A percentile compares a stretch with the other conserved stretches of the same genome.
Evolutionary conservation across 2,113 vertebrate species (phyloP).

Genomic region (Dasypus novemcinctus): DNA sequence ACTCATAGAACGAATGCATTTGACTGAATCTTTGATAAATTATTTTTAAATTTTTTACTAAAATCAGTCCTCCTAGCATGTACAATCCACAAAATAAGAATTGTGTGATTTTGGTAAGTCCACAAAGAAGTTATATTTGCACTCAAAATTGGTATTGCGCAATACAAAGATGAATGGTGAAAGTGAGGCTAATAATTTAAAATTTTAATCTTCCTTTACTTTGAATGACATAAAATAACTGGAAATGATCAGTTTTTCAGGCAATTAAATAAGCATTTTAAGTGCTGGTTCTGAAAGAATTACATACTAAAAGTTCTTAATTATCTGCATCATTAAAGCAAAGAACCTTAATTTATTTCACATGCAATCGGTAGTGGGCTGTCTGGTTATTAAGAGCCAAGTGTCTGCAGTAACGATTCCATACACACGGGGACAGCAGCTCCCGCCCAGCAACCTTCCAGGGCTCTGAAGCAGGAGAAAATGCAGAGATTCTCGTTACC

Average conservation of each 20-base stretch:
- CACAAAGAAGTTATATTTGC: neutral
- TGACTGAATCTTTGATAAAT: neutral
- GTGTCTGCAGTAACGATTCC: neutral
- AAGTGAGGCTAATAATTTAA: neutral
- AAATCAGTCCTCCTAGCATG: neutral
- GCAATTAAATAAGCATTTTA: neutral
- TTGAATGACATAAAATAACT: neutral
- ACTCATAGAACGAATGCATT: neutral
- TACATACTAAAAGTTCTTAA: neutral
- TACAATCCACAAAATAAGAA: neutral
- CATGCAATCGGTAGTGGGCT: neutral
- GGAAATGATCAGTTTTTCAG: neutral
- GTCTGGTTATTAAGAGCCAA: neutral
- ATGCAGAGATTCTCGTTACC: neutral
- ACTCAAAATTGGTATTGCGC: neutral
- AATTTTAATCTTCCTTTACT: neutral
- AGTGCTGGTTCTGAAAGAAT: neutral
- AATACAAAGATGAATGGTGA: neutral
- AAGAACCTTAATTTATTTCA: neutral
- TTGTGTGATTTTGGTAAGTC: neutral
- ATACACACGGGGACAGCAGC: constrained; percentile 70
- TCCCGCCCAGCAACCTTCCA: neutral
- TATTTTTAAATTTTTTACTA: neutral
- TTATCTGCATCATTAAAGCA: neutral
- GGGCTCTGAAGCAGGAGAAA: neutral